phyloP scores from a whole-genome alignment of 2,113 vertebrate genomes.

The Paralichthys olivaceus region DNA sequence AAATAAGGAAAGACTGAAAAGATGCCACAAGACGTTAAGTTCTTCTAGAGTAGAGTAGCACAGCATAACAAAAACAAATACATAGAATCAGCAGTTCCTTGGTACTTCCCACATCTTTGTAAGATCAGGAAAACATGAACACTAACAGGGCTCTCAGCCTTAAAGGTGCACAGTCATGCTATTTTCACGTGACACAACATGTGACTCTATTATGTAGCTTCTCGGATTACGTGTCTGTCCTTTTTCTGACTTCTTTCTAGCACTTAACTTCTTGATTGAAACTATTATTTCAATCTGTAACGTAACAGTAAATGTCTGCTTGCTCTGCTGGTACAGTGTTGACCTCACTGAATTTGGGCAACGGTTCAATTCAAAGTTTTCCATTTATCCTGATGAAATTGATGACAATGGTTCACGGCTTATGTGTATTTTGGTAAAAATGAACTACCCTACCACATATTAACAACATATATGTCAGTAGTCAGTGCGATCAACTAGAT shows the following conservation, averaged over 20 bases:
- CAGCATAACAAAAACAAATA: background rate
- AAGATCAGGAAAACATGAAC: background rate
- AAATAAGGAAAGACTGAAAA: background rate
- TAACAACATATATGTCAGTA: background rate
- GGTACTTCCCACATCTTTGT: background rate
- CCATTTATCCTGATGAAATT: background rate
- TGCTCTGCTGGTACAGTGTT: background rate
- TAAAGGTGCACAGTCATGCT: constrained; percentile 4
- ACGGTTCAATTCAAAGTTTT: too few species aligned
- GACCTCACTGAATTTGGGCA: background rate
- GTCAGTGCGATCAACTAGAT: background rate
- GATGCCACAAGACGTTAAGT: background rate
- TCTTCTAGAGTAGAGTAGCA: background rate
- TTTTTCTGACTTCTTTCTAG: background rate
- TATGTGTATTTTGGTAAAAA: constrained; percentile 6
- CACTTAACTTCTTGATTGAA: background rate
- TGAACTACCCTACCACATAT: constrained; percentile 7
- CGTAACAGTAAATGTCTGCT: constrained; percentile 4
- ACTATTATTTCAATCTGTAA: background rate
- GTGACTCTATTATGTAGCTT: constrained; percentile 17
- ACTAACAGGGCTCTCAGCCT: background rate
- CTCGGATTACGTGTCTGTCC: background rate
- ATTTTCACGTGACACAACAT: constrained; percentile 31
- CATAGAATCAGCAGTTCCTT: background rate
- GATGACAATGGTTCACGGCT: background rate